A percentile compares a stretch with the other conserved stretches of the same genome.
Evolutionary conservation across 2,888 invertebrate genomes (phyloP).

Genomic region (Thyatira batis): DNA sequence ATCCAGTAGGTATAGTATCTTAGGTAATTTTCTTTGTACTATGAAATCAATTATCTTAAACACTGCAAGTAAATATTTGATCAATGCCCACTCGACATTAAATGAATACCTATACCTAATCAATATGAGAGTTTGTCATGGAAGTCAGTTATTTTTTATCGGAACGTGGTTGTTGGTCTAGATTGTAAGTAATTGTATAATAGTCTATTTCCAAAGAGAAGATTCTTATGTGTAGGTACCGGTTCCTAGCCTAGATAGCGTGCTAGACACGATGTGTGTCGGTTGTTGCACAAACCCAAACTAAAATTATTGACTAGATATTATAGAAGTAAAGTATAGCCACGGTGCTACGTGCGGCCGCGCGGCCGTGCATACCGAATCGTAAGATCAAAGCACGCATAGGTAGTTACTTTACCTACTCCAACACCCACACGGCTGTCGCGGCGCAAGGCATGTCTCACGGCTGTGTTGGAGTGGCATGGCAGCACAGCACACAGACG

Average conservation of each 20-base stretch:
- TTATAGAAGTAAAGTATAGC: conserved; percentile 77
- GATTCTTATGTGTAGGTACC: conserved; percentile 39
- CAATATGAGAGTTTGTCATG: neutral
- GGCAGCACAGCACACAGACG: conserved; percentile 68
- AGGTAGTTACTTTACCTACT: conserved; percentile 76
- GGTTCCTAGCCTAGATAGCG: conserved; percentile 57
- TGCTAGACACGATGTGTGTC: conserved; percentile 61
- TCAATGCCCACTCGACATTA: too few relatives aligned
- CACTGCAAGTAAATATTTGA: too few relatives aligned
- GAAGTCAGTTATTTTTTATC: too few relatives aligned
- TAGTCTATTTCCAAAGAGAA: conserved; percentile 36
- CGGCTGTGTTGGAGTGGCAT: conserved; percentile 44
- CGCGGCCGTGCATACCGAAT: conserved; percentile 81
- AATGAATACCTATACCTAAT: neutral
- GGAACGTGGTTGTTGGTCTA: neutral
- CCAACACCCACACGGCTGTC: conserved; percentile 68
- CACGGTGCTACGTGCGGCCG: conserved; percentile 73
- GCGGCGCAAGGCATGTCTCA: conserved; percentile 38
- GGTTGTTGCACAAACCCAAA: conserved; percentile 76
- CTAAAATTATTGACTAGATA: conserved; percentile 79
- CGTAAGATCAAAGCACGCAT: conserved; percentile 82
- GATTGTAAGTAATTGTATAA: conserved; percentile 14
- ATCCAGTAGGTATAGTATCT: too few relatives aligned
- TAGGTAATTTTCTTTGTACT: too few relatives aligned
- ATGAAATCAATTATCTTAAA: too few relatives aligned